Percentiles rank a stretch among this genome's conserved stretches.
Evolutionary conservation across 1,140 invertebrate genomes (phyloP).

Genomic region (Euwallacea fornicatus): DNA sequence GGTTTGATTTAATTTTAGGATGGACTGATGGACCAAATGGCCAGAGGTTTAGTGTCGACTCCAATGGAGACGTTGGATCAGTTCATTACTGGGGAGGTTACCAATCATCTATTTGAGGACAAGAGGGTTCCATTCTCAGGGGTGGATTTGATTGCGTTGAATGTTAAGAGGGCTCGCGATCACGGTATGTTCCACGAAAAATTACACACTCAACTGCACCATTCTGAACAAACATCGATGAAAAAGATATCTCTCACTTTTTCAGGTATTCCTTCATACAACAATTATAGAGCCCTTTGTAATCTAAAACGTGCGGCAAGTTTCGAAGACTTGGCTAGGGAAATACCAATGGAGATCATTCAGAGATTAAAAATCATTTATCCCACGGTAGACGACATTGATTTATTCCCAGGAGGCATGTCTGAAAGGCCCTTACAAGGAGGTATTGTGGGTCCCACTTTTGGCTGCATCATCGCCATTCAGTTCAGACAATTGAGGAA

Average conservation of each 20-base stretch:
- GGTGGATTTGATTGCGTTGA: constrained; percentile 80
- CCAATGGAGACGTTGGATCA: constrained; percentile 94
- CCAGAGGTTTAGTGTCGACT: constrained; percentile 83
- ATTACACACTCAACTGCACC: neutral
- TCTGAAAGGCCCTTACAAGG: constrained; percentile 82
- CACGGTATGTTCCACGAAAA: constrained; percentile 51
- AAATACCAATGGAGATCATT: constrained; percentile 84
- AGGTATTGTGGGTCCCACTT: constrained; percentile 91
- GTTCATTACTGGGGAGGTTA: constrained; percentile 91
- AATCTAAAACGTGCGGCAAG: constrained; percentile 76
- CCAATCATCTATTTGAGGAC: constrained; percentile 91
- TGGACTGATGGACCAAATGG: constrained; percentile 82
- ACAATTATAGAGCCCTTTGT: constrained; percentile 74
- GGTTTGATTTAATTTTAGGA: constrained; percentile 49
- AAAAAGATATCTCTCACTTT: neutral
- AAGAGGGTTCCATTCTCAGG: constrained; percentile 82
- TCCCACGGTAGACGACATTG: constrained; percentile 87
- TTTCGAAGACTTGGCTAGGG: constrained; percentile 78
- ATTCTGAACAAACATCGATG: neutral
- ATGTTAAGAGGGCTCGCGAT: constrained; percentile 69
- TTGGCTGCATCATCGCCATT: constrained; percentile 93
- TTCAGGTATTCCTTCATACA: constrained; percentile 36
- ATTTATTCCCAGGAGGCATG: constrained; percentile 92
- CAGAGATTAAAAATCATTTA: constrained; percentile 79
- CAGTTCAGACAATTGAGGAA: constrained; percentile 90